Conservation (phyloP, 2,113 vertebrate species). For the Tyto alba region DNA sequence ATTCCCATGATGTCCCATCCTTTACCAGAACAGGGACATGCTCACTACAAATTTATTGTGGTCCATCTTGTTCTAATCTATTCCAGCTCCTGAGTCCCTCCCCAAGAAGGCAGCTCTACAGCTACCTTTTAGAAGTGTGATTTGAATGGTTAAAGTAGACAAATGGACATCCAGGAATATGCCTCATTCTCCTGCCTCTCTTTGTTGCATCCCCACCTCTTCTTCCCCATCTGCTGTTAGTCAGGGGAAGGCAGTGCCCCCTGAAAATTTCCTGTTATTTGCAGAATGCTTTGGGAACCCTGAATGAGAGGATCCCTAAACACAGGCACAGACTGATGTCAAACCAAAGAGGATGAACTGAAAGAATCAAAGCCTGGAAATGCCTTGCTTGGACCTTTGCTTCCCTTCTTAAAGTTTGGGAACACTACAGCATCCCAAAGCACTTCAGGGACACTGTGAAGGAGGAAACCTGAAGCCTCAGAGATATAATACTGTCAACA, state of each 20-base stretch:
- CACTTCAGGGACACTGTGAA: not conserved
- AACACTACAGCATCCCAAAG: not conserved
- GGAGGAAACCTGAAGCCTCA: not conserved
- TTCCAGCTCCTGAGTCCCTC: not conserved
- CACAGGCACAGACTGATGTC: not conserved
- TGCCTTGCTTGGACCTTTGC: not conserved
- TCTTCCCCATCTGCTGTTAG: not conserved
- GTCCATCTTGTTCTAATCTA: not conserved
- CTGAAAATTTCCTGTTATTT: not conserved
- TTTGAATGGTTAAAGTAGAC: not conserved
- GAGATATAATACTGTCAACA: not conserved
- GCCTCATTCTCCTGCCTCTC: not conserved
- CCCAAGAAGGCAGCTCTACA: not conserved
- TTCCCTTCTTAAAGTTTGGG: not conserved
- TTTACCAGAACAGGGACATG: not conserved
- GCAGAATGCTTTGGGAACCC: not conserved
- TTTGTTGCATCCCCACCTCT: not conserved
- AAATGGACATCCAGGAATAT: not conserved
- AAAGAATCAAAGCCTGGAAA: not conserved
- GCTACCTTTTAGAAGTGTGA: not conserved
- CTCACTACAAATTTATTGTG: fast-evolving
- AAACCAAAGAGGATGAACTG: not conserved
- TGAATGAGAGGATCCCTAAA: not conserved
- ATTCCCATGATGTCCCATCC: not conserved
- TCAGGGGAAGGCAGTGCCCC: not conserved